Evolutionary conservation across 2,888 invertebrate species (phyloP).

Genomic region (Nezara viridula): DNA sequence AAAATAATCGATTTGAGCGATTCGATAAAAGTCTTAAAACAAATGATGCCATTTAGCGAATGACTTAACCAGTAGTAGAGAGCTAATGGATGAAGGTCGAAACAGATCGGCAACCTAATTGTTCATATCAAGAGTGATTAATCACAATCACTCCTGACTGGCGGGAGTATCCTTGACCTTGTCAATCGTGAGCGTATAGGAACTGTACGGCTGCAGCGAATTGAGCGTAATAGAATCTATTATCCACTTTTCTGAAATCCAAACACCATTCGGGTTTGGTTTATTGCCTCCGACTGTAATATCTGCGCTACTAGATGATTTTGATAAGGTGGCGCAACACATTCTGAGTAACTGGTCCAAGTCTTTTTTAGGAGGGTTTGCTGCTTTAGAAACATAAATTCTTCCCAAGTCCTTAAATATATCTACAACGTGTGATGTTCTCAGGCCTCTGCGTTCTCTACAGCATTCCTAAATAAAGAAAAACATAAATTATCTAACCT

Average conservation of each 20-base stretch:
- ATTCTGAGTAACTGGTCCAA: constrained; percentile 74
- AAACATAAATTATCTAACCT: neutral
- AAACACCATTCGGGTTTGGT: neutral
- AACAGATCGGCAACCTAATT: neutral
- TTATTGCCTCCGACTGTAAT: constrained; percentile 70
- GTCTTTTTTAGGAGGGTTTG: constrained; percentile 71
- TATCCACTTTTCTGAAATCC: constrained; percentile 73
- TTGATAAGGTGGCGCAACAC: constrained; percentile 74
- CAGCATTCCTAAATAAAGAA: constrained; percentile 46
- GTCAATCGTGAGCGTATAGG: constrained; percentile 40
- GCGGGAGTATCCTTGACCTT: neutral
- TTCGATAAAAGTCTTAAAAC: neutral
- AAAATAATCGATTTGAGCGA: constrained; percentile 5
- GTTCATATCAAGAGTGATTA: neutral
- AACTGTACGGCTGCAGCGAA: constrained; percentile 51
- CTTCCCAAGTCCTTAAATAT: constrained; percentile 72
- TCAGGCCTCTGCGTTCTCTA: constrained; percentile 43
- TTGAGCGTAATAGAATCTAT: constrained; percentile 75
- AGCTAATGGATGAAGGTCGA: neutral
- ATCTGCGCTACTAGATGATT: constrained; percentile 71
- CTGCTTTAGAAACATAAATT: constrained; percentile 73
- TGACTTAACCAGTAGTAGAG: neutral
- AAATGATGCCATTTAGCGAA: neutral
- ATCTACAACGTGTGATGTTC: constrained; percentile 33
- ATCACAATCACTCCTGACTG: neutral